Base-by-base conservation (phyloP, 2,113 vertebrate genomes). In the Gadus macrocephalus region DNA sequence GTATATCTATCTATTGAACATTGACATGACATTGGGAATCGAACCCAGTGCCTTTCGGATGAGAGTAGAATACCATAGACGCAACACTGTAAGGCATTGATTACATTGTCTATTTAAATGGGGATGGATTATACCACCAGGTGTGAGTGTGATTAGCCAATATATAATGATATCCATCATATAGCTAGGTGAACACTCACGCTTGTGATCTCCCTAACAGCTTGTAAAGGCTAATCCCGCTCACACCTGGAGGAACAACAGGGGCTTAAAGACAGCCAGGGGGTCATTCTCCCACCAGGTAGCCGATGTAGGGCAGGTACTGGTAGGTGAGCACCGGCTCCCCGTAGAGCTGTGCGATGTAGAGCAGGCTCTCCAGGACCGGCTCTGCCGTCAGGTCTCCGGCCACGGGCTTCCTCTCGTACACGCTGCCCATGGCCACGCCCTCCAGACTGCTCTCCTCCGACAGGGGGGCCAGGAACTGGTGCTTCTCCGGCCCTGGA, bases 271-370 rank as follows among this genome's bases (percentile, higher is more conserved):
- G 31, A 35, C 31, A 3, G 0, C 31, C 31, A 35, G 6, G 31
- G 31, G 31, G 19, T 7, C 31, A 55, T 42, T n/a, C 62, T 60
- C 84, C 90, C 82, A 98, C 97, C 93, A 98, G 89, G 86, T 99
- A 99, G 85, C 95, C 95, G 85, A 98, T 95, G 83, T 99, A 98
- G 72, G 97, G 96, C 85, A 99, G 90, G 86, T 96, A 99, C 87
- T 98, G 96, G 78, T 98, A 98, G 15, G 97, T 99, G 68, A 99
- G 93, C 59, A 99, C 96, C 0, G 97, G 97, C 73, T 99, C 97
- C 80, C 97, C 97, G 0, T 99, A 99, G 35, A 98, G 91, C 75
- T 95, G 93, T 0, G 97, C 96, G 8, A 99, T 81, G 0, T 99
- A 95, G 78, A 98, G 89, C 0, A 99, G 95, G 75, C 95, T 96